phyloP scores from a whole-genome alignment of 2,797 vertebrate species.

The Spinibarbus caldwelli region DNA sequence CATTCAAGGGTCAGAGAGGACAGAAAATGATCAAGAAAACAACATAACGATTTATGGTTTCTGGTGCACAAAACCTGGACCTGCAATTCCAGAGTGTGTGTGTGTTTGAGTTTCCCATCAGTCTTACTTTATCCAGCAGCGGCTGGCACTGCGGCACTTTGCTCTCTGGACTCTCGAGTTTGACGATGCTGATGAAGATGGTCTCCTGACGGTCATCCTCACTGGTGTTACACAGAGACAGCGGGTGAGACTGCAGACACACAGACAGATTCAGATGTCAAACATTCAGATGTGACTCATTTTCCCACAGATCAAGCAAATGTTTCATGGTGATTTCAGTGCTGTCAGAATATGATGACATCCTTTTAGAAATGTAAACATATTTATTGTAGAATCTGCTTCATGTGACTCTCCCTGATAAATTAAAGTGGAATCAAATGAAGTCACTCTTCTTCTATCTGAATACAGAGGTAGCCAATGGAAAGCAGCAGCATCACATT shows the following conservation, averaged over 20 bases:
- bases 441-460: neutral
- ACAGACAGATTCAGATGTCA: constrained; percentile 1
- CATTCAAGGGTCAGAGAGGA: neutral
- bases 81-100: neutral
- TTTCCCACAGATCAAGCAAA: neutral
- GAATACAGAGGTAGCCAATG: too few relatives aligned
- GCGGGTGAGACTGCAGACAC: constrained; percentile 87
- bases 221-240: constrained; percentile 97
- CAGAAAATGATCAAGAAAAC: neutral
- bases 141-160: constrained; percentile 88
- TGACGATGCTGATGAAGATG: constrained; percentile 95
- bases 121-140: constrained; percentile 89
- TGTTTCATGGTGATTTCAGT: neutral
- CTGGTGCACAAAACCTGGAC: neutral
- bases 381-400: neutral
- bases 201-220: constrained; percentile 92
- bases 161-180: constrained; percentile 87
- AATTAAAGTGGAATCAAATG: neutral
- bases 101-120: neutral
- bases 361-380: neutral
- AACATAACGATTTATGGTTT: neutral
- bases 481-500: neutral
- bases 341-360: neutral
- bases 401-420: neutral
- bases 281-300: neutral